These are phyloP conservation scores for Megaustenia siamemsis DNA, from an alignment of 2,888 invertebrate genomes.

Conservation along the genomic window DNA sequence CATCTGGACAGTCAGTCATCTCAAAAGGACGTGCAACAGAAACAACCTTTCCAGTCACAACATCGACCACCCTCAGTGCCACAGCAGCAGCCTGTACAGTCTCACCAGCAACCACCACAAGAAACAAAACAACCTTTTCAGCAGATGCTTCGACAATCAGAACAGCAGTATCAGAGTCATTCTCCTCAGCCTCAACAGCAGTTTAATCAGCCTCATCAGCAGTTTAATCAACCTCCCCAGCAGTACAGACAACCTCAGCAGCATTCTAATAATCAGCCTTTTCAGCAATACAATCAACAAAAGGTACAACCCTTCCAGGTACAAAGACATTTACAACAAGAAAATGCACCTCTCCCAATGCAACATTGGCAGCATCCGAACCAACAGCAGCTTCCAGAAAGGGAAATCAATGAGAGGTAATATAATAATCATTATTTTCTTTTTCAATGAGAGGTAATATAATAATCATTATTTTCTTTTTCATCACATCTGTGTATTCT, in stretches of 20 bases:
- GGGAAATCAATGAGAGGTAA: not conserved
- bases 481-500: not conserved
- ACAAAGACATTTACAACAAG: not conserved
- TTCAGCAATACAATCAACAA: not conserved
- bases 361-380: slow-evolving; percentile 44
- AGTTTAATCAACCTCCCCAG: too few species aligned
- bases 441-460: not conserved
- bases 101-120: not conserved
- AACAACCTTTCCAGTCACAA: slow-evolving; percentile 9
- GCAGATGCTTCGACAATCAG: not conserved
- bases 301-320: not conserved
- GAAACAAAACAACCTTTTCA: not conserved
- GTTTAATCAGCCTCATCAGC: too few species aligned
- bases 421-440: not conserved
- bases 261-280: not conserved
- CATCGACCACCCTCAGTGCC: not conserved
- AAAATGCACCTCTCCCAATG: not conserved
- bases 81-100: not conserved
- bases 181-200: not conserved
- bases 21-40: not conserved
- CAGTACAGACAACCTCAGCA: not conserved
- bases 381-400: not conserved
- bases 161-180: not conserved
- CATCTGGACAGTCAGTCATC: not conserved
- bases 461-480: not conserved